These are phyloP conservation scores for Anniella stebbinsi DNA, from an alignment of 2,797 vertebrate species.

Conservation along the genomic window DNA sequence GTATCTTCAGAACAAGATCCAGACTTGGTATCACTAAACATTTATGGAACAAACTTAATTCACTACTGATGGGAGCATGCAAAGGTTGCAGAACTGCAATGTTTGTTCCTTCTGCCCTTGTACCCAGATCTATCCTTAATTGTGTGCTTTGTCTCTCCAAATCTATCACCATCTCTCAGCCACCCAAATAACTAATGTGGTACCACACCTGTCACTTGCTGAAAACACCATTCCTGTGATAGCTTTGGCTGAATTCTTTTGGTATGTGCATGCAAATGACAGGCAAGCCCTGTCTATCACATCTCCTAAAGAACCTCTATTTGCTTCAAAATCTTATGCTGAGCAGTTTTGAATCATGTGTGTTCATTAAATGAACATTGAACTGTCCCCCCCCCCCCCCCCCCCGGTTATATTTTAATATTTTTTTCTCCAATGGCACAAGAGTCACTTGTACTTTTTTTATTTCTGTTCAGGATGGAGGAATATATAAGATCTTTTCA, in stretches of 20 bases:
- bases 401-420: not conserved
- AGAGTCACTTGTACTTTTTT: conserved; percentile 25
- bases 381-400: not conserved
- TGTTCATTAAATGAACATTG: not conserved
- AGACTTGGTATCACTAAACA: not conserved
- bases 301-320: not conserved
- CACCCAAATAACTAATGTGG: not conserved
- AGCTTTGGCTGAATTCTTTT: not conserved
- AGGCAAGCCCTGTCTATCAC: no score
- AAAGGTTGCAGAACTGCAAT: not conserved
- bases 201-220: not conserved
- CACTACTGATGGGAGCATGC: no score
- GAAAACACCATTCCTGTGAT: not conserved
- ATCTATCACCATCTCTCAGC: not conserved
- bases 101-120: not conserved
- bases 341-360: not conserved
- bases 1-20: not conserved
- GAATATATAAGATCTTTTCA: rapidly evolving
- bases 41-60: not conserved
- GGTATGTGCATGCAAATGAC: not conserved
- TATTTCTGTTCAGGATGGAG: not conserved
- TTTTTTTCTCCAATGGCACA: not conserved
- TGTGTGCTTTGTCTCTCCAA: not conserved
- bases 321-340: not conserved
- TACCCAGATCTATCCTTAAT: not conserved